Evolutionary conservation across 1,140 invertebrate species (phyloP).

Genomic region (Belonocnema kinseyi): DNA sequence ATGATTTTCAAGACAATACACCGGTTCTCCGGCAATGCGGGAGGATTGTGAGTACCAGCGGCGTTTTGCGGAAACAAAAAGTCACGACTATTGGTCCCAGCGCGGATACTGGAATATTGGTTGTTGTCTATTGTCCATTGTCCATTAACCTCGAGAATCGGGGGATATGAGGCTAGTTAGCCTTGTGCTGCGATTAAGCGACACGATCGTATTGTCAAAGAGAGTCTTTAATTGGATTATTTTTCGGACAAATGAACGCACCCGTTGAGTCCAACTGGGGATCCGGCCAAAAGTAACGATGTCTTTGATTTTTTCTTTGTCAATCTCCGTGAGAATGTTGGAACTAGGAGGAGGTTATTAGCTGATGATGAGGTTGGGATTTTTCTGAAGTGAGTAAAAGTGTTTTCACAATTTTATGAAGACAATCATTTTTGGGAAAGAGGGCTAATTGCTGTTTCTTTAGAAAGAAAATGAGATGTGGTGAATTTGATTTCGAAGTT

Average conservation of each 20-base stretch:
- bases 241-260: constrained; percentile 35
- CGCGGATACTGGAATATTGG: constrained; percentile 38
- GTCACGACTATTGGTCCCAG: constrained; percentile 44
- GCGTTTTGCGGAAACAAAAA: constrained; percentile 59
- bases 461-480: no score
- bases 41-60: constrained; percentile 56
- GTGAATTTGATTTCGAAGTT: no score
- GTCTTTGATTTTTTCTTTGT: constrained; percentile 22
- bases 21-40: constrained; percentile 50
- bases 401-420: no score
- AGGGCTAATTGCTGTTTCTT: no score
- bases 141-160: constrained; percentile 39
- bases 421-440: no score
- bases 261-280: not conserved
- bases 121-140: constrained; percentile 44
- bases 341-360: not conserved
- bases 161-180: constrained; percentile 38
- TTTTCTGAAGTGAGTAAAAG: no score
- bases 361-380: not conserved
- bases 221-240: constrained; percentile 46
- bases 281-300: constrained; percentile 26
- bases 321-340: constrained; percentile 18
- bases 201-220: constrained; percentile 41
- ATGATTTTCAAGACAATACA: constrained; percentile 48
- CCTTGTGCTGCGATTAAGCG: constrained; percentile 44